Evolutionary conservation across 2,888 invertebrate species (phyloP).

Genomic region (Linyphia triangularis): DNA sequence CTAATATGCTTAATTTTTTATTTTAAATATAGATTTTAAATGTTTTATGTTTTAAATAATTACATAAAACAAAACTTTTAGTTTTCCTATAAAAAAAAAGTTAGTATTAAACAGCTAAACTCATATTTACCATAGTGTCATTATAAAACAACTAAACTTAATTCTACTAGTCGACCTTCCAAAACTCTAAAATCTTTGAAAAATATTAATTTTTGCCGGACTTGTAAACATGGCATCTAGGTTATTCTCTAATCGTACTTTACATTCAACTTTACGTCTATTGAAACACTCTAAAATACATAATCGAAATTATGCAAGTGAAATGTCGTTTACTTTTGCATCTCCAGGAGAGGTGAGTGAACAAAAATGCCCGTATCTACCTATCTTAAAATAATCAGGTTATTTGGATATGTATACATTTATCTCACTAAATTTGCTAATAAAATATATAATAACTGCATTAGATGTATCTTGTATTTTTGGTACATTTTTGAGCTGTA

Average conservation of each 20-base stretch:
- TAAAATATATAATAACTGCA: neutral
- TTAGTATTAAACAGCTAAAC: too few species aligned
- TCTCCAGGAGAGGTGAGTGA: constrained; percentile 90
- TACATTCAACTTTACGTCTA: constrained; percentile 23
- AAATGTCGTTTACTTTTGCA: constrained; percentile 94
- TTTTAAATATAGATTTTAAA: too few species aligned
- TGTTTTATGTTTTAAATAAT: too few species aligned
- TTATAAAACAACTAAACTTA: constrained; percentile 20
- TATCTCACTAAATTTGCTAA: neutral
- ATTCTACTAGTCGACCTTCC: constrained; percentile 33
- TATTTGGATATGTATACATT: too few species aligned
- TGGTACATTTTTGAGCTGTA: neutral
- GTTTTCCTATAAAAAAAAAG: too few species aligned
- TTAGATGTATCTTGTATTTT: neutral
- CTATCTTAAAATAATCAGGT: too few species aligned
- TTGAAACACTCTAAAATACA: constrained; percentile 44
- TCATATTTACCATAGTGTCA: too few species aligned
- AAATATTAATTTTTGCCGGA: neutral
- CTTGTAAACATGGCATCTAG: constrained; percentile 40
- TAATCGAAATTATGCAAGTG: constrained; percentile 84
- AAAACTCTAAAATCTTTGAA: neutral
- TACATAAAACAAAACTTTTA: too few species aligned
- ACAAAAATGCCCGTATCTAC: too few species aligned
- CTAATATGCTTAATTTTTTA: too few species aligned
- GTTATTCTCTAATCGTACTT: constrained; percentile 33